Evolutionary conservation across 2,888 invertebrate genomes (phyloP), one percentile per base, ranked within the genome.

Genomic region (Cheilosia vernalis): DNA sequence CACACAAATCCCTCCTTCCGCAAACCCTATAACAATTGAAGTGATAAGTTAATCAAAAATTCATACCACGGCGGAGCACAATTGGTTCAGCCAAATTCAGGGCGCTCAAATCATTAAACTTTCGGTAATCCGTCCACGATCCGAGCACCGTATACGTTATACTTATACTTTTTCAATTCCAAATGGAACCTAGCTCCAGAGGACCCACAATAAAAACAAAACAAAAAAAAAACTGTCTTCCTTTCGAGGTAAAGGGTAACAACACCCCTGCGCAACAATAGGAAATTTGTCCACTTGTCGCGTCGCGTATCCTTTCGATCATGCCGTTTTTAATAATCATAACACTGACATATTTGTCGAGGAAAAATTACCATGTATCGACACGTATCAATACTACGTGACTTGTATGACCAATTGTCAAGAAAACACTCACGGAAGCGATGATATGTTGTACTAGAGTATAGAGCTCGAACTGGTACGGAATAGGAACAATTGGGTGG

Each of bases 351-450:
- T 80, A 84, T 84, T 80, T 80, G 74, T 70, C 33, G 74, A 66
- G 51, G 47, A 79, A 74, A 84, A 74, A 84, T 84, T 80, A 84
- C 84, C 84, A 84, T 84, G 84, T 80, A 84, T 84, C 84, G 84
- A 74, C 84, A 84, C 84, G 84, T 84, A 84, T 84, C 84, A 80
- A 74, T 80, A 64, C 58, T 66, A 80, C 84, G 84, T 84, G 84
- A 84, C 84, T 64, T 49, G 84, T 51, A 70, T 84, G 74, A 55
- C 69, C 80, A 70, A 84, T 84, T 84, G 74, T 21, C 53, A 44
- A 64, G 53, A 69, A 84, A 80, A 80, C 74, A 79, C 69, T 84
- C 79, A 73, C 84, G 84, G 80, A 80, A 76, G 84, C 66, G 80
- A 84, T 84, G 74, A 77, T 80, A 80, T 80, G 74, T 69, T 33